A percentile compares a stretch with the other conserved stretches of the same genome.
These are phyloP conservation scores for Chelon auratus DNA, from an alignment of 2,797 vertebrate genomes.

Conservation along the genomic window DNA sequence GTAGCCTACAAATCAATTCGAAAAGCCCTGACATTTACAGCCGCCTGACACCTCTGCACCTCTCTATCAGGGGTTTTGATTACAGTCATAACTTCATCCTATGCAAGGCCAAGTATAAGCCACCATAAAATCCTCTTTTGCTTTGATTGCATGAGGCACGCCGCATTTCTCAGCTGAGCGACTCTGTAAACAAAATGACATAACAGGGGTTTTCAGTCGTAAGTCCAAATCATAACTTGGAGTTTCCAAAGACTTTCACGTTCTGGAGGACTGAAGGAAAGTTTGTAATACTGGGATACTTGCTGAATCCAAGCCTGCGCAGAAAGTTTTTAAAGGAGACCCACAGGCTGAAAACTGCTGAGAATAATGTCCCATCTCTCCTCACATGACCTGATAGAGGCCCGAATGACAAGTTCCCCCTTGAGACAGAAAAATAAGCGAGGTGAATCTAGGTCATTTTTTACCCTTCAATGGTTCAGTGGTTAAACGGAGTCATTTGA, in stretches of 20 bases:
- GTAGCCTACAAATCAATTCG: conserved; percentile 36
- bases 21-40: conserved; percentile 60
- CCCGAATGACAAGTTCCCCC: conserved; percentile 25
- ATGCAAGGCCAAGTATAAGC: conserved; percentile 57
- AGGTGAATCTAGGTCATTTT: conserved; percentile 78
- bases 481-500: conserved; percentile 61
- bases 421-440: conserved; percentile 31
- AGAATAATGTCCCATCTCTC: conserved; percentile 47
- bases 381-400: conserved; percentile 71
- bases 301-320: conserved; percentile 8
- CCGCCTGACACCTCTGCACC: conserved; percentile 43
- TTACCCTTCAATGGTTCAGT: conserved; percentile 74
- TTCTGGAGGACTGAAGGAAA: conserved; percentile 1
- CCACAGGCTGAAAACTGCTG: conserved; percentile 17
- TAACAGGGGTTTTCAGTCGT: conserved; percentile 36
- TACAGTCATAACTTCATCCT: conserved; percentile 66
- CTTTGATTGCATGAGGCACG: conserved; percentile 51
- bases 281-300: not conserved
- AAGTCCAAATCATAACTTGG: conserved; percentile 22
- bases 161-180: conserved; percentile 46
- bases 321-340: conserved; percentile 35
- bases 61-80: conserved; percentile 61
- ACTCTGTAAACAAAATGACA: conserved; percentile 55
- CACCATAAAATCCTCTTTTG: conserved; percentile 61
- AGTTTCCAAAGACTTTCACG: conserved; percentile 20